Base-by-base conservation (phyloP, 2,888 invertebrate species). In the Drosophila stalkeri region DNA sequence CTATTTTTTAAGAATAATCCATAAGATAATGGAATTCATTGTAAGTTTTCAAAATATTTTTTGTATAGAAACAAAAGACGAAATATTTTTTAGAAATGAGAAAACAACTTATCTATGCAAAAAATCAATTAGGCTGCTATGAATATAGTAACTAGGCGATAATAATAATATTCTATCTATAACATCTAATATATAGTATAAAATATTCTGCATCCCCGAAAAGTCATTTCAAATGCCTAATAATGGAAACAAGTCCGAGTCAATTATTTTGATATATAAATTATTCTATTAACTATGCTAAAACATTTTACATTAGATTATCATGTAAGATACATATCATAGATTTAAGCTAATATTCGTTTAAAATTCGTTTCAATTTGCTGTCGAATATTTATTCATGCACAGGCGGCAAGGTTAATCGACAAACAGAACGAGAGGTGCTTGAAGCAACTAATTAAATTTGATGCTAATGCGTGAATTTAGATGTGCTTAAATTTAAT, bases 401-500 rank as follows among this genome's bases (percentile, higher is more conserved):
- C 41, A 12, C 18, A 20, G n/a, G 16, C 12, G n/a, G 23, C 18
- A 7, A 65, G 43, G 59, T 41, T 27, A 74, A 67, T 54, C 61
- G 46, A 46, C 12, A 35, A 43, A 55, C 44, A 18, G 5, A 35
- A 2, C n/a, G 27, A 5, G 20, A 37, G 37, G n/a, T 16, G 59
- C 39, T 59, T 59, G 27, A 2, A 54, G 57, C 31, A 63, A 39
- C 61, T 51, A 79, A 83, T 82, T 72, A 62, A 82, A 68, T 65
- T 73, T 69, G 14, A 82, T 82, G 86, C 54, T 72, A 62, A 81
- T 66, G 63, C 37, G 63, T 27, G 72, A 72, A 79, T 83, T 79
- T 79, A 88, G 71, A 63, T 49, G 63, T 51, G 41, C 59, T 55
- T 63, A 71, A 76, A 82, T 81, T 67, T 55, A 61, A 68, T 70